These are phyloP conservation scores for Danio albolineatus DNA, from an alignment of 2,797 vertebrate genomes.

Conservation along the genomic window DNA sequence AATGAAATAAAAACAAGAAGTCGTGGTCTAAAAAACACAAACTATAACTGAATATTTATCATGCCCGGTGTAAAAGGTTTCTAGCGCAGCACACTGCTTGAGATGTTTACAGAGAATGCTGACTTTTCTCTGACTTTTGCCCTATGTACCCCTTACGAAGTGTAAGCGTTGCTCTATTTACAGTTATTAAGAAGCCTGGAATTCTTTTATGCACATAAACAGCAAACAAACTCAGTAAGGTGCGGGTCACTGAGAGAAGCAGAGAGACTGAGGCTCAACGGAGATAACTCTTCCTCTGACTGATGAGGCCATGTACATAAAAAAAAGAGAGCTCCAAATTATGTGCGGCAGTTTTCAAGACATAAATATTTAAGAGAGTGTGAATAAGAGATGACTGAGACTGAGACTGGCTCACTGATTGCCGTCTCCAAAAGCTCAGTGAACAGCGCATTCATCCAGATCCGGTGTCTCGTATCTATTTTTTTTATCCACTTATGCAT, in stretches of 20 bases:
- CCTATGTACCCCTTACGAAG: not conserved
- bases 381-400: constrained; percentile 57
- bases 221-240: not conserved
- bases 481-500: constrained; percentile 1
- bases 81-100: constrained; percentile 6
- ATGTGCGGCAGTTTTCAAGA: constrained; percentile 53
- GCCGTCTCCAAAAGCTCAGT: constrained; percentile 44
- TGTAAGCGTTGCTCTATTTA: not conserved
- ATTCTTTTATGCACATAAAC: constrained; percentile 20
- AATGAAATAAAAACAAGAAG: constrained; percentile 11
- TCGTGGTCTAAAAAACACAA: not conserved
- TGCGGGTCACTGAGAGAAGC: constrained; percentile 24
- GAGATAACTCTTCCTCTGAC: constrained; percentile 40
- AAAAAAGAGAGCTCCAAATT: constrained; percentile 50
- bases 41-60: constrained; percentile 29
- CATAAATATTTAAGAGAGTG: constrained; percentile 53
- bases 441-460: constrained; percentile 39
- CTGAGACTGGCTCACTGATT: constrained; percentile 44
- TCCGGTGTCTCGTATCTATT: not conserved
- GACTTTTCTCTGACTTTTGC: constrained; percentile 38
- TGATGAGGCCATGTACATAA: constrained; percentile 37
- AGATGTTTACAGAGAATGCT: constrained; percentile 31
- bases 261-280: not conserved
- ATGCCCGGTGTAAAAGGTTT: constrained; percentile 26
- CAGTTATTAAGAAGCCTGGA: constrained; percentile 1